These are phyloP conservation scores for Erpobdella octoculata DNA, from an alignment of 2,888 invertebrate genomes.

Conservation along the genomic window DNA sequence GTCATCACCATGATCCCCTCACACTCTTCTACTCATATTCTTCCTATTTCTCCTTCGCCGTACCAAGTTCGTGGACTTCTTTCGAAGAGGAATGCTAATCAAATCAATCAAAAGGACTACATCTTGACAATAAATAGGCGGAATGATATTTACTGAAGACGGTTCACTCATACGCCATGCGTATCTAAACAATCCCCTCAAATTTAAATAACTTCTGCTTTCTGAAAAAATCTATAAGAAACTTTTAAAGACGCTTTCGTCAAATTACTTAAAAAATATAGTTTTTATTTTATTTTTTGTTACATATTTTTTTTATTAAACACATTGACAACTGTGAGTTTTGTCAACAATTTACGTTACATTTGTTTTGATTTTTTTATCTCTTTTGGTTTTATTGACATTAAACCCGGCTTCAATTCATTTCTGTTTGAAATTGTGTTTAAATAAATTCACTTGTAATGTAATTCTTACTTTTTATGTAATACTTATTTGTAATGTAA, in stretches of 20 bases:
- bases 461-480: too few species aligned
- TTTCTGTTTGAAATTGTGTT: too few species aligned
- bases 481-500: too few species aligned
- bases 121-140: constrained; percentile 1
- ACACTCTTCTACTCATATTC: background rate
- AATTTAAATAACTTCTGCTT: background rate
- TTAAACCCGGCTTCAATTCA: too few species aligned
- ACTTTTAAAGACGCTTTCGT: too few species aligned
- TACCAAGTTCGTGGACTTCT: background rate
- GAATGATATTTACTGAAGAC: constrained; percentile 7
- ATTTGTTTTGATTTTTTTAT: background rate
- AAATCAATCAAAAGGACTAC: background rate
- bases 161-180: background rate
- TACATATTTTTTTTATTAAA: background rate
- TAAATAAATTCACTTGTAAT: too few species aligned
- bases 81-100: background rate
- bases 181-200: background rate
- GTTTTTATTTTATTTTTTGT: background rate
- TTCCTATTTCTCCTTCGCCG: background rate
- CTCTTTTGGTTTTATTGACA: too few species aligned
- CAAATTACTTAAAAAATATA: background rate
- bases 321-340: background rate
- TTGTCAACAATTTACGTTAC: background rate
- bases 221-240: background rate
- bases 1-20: background rate